Percentiles rank a stretch among this genome's conserved stretches.
These are phyloP conservation scores for Carposina sasakii DNA, from an alignment of 1,140 invertebrate genomes.

Conservation along the genomic window DNA sequence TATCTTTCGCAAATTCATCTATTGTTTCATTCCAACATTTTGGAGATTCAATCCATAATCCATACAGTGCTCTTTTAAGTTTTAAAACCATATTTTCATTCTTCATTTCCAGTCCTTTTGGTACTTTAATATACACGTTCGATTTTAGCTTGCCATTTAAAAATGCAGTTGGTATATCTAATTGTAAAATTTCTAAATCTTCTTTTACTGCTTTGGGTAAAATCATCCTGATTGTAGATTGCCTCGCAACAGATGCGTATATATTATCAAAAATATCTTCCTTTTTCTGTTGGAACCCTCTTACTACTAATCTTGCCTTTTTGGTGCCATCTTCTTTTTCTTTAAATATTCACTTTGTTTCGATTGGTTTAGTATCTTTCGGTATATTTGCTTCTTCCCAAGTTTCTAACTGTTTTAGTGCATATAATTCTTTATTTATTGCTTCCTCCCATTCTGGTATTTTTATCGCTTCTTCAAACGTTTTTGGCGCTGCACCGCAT, in stretches of 20 bases:
- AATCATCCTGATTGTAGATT: background rate
- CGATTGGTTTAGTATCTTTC: no score
- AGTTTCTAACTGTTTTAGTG: background rate
- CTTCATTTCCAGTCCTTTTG: background rate
- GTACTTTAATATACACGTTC: background rate
- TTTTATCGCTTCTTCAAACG: background rate
- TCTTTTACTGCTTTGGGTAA: background rate
- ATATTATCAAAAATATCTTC: background rate
- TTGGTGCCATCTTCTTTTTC: background rate
- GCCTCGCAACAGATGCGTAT: background rate
- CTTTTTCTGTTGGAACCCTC: no score
- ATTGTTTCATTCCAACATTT: constrained; percentile 11
- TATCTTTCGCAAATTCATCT: no score
- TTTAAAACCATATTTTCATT: background rate
- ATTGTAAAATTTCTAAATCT: background rate
- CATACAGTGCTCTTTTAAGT: background rate
- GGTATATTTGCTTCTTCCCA: background rate
- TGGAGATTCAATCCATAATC: background rate
- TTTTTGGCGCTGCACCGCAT: constrained; percentile 5
- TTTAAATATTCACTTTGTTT: no score
- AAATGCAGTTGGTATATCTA: background rate
- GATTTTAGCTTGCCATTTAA: background rate
- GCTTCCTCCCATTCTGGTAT: background rate
- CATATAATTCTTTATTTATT: no score
- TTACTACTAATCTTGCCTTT: background rate